These are phyloP conservation scores for Mercenaria mercenaria DNA, from an alignment of 1,140 invertebrate genomes.

Conservation along the genomic window DNA sequence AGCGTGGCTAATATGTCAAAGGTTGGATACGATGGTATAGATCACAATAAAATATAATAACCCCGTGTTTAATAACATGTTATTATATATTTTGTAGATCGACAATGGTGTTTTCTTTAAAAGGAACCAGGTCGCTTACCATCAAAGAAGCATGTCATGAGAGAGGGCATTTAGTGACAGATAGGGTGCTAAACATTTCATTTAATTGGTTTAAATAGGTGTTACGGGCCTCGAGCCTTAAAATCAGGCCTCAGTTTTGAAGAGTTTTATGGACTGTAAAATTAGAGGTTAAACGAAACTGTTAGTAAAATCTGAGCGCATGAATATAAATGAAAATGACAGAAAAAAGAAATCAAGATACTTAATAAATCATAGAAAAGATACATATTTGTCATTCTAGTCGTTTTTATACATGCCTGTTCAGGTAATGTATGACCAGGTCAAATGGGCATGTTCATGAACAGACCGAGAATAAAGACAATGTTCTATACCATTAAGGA, in stretches of 20 bases:
- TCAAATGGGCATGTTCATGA: too few relatives aligned
- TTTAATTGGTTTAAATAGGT: constrained; percentile 59
- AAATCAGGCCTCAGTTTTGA: constrained; percentile 41
- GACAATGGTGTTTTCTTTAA: constrained; percentile 38
- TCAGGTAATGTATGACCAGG: too few relatives aligned
- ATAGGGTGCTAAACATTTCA: constrained; percentile 56
- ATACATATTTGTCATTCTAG: not conserved
- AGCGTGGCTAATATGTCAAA: constrained; percentile 22
- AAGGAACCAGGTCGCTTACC: not conserved
- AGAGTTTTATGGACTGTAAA: constrained; percentile 9
- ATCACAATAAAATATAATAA: constrained; percentile 36
- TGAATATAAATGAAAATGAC: not conserved
- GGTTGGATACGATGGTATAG: not conserved
- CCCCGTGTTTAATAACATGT: constrained; percentile 35
- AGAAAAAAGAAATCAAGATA: not conserved
- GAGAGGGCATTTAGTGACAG: constrained; percentile 3
- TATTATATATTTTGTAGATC: constrained; percentile 47
- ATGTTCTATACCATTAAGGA: too few relatives aligned
- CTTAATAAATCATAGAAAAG: not conserved
- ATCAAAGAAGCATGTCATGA: constrained; percentile 47
- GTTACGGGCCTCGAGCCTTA: not conserved
- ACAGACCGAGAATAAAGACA: too few relatives aligned
- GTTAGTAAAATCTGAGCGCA: not conserved
- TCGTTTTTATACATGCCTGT: too few relatives aligned
- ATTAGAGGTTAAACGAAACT: constrained; percentile 42